phyloP scores from a whole-genome alignment of 2,797 vertebrate genomes.

The Aplochiton taeniatus region DNA sequence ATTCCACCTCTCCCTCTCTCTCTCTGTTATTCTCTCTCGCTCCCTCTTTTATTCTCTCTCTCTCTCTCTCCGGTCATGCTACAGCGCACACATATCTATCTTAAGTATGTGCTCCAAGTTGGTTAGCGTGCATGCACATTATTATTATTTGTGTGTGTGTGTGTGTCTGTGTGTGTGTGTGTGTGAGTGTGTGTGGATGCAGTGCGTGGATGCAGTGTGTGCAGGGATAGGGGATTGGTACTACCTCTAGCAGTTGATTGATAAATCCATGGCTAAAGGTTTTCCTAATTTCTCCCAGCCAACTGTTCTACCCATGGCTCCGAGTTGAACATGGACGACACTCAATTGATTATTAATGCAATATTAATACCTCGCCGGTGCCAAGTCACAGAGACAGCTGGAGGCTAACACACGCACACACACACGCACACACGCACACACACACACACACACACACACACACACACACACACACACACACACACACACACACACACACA shows the following conservation, averaged over 20 bases:
- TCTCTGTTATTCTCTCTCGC: conserved; percentile 35
- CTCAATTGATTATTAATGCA: conserved; percentile 78
- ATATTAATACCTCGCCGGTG: conserved; percentile 66
- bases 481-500: conserved; percentile 5
- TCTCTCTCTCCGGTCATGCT: conserved; percentile 1
- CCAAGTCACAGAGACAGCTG: conserved; percentile 60
- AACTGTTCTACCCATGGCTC: conserved; percentile 50
- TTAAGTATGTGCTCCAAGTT: conserved; percentile 42
- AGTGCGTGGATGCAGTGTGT: background rate
- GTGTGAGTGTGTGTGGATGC: conserved; percentile 17
- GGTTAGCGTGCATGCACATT: conserved; percentile 35
- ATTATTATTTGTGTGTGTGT: conserved; percentile 30
- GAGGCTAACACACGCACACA: conserved; percentile 56
- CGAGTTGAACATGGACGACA: conserved; percentile 63
- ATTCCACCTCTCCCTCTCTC: conserved; percentile 23
- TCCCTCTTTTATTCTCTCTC: conserved; percentile 9
- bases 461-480: conserved; percentile 2
- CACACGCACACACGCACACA: conserved; percentile 38
- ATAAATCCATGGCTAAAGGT: conserved; percentile 43
- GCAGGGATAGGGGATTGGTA: conserved; percentile 4
- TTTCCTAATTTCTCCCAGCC: conserved; percentile 60
- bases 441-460: conserved; percentile 13
- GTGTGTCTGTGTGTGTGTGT: conserved; percentile 12
- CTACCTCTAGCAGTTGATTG: conserved; percentile 27
- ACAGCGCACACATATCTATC: conserved; percentile 22